Percentiles rank a stretch among this genome's conserved stretches.
phyloP scores from a whole-genome alignment of 23 tunicate genomes.

The Diplosoma virens region DNA sequence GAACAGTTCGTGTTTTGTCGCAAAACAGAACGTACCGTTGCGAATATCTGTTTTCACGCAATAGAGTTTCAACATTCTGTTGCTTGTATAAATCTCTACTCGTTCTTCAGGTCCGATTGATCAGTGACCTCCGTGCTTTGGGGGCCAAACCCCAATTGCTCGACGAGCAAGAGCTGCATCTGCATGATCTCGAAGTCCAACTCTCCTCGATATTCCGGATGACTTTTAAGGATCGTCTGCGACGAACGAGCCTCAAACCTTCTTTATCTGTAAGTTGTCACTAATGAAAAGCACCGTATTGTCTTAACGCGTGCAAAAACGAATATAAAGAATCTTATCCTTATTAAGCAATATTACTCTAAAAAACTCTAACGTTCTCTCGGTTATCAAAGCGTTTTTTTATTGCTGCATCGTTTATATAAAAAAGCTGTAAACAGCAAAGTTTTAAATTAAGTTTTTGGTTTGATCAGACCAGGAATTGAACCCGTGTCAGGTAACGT shows the following conservation, averaged over 20 bases:
- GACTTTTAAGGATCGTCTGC: constrained; percentile 39
- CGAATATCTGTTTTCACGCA: not conserved
- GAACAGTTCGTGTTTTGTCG: not conserved
- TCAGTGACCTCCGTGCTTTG: constrained; percentile 62
- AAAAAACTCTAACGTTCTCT: too few relatives aligned
- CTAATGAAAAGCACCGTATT: too few relatives aligned
- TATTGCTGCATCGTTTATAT: too few relatives aligned
- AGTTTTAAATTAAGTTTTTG: too few relatives aligned
- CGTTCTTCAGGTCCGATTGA: constrained; percentile 42
- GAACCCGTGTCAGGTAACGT: not conserved
- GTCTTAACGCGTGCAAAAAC: too few relatives aligned
- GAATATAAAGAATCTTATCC: too few relatives aligned
- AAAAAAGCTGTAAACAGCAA: too few relatives aligned
- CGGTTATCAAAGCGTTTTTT: too few relatives aligned
- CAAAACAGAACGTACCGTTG: not conserved
- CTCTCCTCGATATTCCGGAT: constrained; percentile 62
- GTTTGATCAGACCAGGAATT: not conserved
- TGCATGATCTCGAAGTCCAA: constrained; percentile 57
- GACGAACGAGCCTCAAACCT: constrained; percentile 57
- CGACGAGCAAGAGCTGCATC: constrained; percentile 60
- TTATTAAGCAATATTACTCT: too few relatives aligned
- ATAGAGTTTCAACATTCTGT: too few relatives aligned
- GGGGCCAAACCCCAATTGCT: constrained; percentile 74
- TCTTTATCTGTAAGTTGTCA: not conserved
- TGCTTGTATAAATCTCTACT: too few relatives aligned